A percentile compares a stretch with the other conserved stretches of the same genome.
Evolutionary conservation across 1,140 invertebrate species (phyloP).

Genomic region (Leguminivora glycinivorella): DNA sequence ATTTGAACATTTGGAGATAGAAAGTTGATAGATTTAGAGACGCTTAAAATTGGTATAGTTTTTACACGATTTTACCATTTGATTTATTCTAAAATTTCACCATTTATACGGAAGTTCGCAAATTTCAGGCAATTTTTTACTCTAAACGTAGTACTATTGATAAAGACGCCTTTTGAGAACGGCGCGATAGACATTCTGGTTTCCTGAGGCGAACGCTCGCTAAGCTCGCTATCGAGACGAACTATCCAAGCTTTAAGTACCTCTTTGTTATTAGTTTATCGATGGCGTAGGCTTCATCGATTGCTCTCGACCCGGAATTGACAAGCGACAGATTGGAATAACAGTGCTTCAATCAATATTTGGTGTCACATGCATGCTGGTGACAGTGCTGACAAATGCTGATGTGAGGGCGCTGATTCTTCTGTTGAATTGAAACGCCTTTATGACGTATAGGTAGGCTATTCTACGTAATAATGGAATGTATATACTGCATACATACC

Average conservation of each 20-base stretch:
- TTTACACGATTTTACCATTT: too few relatives aligned
- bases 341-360: slow-evolving; percentile 20
- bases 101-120: too few relatives aligned
- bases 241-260: background rate
- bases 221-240: background rate
- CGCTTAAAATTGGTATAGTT: too few relatives aligned
- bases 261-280: slow-evolving; percentile 21
- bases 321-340: slow-evolving; percentile 26
- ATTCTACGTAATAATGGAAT: too few relatives aligned
- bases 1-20: too few relatives aligned
- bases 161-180: background rate
- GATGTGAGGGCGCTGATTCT: background rate
- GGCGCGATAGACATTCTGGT: background rate
- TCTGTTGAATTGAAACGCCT: background rate
- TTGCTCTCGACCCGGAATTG: slow-evolving; percentile 18
- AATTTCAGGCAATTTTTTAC: too few relatives aligned
- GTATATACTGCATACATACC: too few relatives aligned
- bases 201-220: background rate
- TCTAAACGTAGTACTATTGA: background rate
- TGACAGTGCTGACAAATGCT: slow-evolving; percentile 1
- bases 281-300: slow-evolving; percentile 24
- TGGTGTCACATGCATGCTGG: slow-evolving; percentile 17
- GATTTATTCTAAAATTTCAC: too few relatives aligned
- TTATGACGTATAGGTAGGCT: too few relatives aligned
- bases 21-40: too few relatives aligned